These are phyloP conservation scores for Pedionomus torquatus DNA, from an alignment of 2,113 vertebrate species.

Conservation along the genomic window DNA sequence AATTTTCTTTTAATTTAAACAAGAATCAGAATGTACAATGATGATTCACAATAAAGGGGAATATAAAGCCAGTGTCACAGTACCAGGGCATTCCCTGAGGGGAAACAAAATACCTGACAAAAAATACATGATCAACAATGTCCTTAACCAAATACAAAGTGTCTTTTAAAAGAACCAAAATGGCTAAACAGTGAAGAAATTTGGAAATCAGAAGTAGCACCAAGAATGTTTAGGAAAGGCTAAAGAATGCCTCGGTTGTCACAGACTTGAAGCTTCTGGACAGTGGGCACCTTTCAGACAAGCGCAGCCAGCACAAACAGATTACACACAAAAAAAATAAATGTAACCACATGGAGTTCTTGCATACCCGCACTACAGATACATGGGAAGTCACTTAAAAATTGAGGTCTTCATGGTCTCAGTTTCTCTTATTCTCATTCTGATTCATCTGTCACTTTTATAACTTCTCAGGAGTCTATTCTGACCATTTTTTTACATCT, in stretches of 20 bases:
- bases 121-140: background rate
- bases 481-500: background rate
- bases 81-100: background rate
- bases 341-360: background rate
- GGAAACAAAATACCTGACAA: background rate
- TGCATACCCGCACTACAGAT: background rate
- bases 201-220: background rate
- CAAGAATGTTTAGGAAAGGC: background rate
- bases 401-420: background rate
- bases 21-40: background rate
- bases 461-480: background rate
- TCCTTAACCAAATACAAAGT: background rate
- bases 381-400: background rate
- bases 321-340: background rate
- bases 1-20: background rate
- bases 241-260: background rate
- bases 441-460: slow-evolving; percentile 1
- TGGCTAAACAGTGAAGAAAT: background rate
- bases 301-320: background rate
- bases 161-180: background rate
- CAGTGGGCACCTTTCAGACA: background rate
- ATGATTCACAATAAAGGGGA: background rate
- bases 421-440: slow-evolving; percentile 4
- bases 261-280: background rate
- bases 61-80: background rate